Evolutionary conservation across 2,113 vertebrate species (phyloP).

Genomic region (Leucopsar rothschildi): DNA sequence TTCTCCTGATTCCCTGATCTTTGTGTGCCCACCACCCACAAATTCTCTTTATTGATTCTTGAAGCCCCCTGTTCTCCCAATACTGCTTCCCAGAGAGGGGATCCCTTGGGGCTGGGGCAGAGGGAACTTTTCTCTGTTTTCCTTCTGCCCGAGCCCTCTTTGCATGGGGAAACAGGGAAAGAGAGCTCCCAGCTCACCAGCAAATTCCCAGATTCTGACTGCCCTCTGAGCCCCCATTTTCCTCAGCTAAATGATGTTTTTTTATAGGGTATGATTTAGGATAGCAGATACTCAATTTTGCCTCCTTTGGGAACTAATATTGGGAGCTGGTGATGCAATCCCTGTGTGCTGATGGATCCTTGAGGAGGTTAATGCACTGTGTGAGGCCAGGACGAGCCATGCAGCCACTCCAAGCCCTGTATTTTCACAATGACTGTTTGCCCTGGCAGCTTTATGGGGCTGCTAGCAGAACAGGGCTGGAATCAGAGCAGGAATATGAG

Average conservation of each 20-base stretch:
- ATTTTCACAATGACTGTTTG: neutral
- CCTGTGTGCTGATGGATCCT: neutral
- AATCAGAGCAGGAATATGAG: neutral
- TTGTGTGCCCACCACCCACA: neutral
- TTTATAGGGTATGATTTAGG: neutral
- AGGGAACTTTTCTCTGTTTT: neutral
- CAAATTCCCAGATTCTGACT: neutral
- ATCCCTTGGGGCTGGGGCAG: neutral
- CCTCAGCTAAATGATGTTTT: neutral
- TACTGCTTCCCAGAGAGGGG: neutral
- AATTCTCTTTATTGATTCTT: neutral
- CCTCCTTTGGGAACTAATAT: neutral
- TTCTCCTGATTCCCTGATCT: neutral
- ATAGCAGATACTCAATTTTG: neutral
- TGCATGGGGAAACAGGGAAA: neutral
- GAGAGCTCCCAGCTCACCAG: neutral
- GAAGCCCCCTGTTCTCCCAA: neutral
- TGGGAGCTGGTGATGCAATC: neutral
- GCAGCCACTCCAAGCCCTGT: neutral
- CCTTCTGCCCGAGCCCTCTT: neutral
- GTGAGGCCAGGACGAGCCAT: rapidly evolving
- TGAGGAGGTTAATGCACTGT: neutral
- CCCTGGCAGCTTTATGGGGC: neutral
- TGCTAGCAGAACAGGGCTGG: neutral
- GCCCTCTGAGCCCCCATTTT: rapidly evolving